Base-by-base conservation (phyloP, 2,113 vertebrate genomes). In the Clarias gariepinus region DNA sequence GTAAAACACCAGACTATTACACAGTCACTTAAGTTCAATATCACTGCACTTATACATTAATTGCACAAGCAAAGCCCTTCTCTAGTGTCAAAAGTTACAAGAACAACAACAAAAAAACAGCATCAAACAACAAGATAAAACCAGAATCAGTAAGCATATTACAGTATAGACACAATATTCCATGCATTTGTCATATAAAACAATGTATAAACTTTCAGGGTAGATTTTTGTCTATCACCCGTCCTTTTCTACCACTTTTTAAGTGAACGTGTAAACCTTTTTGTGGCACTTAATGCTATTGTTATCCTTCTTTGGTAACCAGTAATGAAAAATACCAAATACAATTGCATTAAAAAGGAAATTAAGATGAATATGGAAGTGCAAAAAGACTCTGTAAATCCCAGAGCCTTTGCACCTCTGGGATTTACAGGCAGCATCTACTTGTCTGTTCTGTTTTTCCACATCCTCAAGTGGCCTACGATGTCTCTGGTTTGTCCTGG, bases 381-480 rank as follows among this genome's bases (percentile, higher is more conserved):
- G 23, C 3, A 60, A 81, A 83, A 47, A 61, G 60, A 82, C n/a
- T n/a, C n/a, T n/a, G n/a, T n/a, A n/a, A n/a, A n/a, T n/a, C n/a
- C n/a, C n/a, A n/a, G 36, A 77, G 53, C 81, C 55, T 21, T 57
- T 64, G 8, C 28, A 10, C 85, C 13, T 57, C 7, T 30, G 58
- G 69, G 85, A 76, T 19, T 53, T 52, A 23, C 76, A 74, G 36
- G 11, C 66, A 64, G 80, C 69, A 36, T 55, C 25, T 76, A 66
- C 47, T 25, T 82, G 68, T 82, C 80, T 74, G 55, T 69, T 73
- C 66, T 33, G 85, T 76, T 82, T 81, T 74, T 53, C 68, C 41
- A 28, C 81, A 74, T 30, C 5, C 83, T 57, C 66, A n/a, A 52
- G 87, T 61, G 83, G 55, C 47, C n/a, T 77, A 73, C n/a, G 33